Evolutionary conservation across 2,888 invertebrate species (phyloP), one percentile per base, ranked within the genome.

Genomic region (Pandemis heparana): DNA sequence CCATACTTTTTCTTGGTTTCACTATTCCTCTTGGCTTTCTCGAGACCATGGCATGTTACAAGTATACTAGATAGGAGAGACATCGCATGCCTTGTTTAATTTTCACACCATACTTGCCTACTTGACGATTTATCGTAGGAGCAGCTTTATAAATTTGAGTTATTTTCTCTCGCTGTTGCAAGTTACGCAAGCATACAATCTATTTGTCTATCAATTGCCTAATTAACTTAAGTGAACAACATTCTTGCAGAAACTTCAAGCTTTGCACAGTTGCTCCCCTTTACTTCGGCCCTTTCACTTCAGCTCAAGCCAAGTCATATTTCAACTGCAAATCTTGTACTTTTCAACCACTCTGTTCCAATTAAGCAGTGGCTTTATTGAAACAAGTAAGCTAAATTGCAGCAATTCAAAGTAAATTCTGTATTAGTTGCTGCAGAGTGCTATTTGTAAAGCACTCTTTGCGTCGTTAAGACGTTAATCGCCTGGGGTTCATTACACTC

Each of bases 11-110:
- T 74, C 73, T 74, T 65, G 51, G 6, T 74, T 70, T 70, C 70
- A 65, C 70, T 46, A 60, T 65, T 60, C 41, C 66, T 10, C 12
- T 66, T 53, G 8, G 60, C 65, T 74, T 74, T 74, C 69, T 70
- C 65, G 59, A 43, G 65, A 70, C 23, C 14, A 43, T 65, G 79
- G 76, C 81, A 83, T 83, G 85, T 87, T 86, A 86, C 84, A 81
- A 79, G 78, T 78, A 76, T 77, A 71, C 83, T 71, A 77, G 66
- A 68, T 75, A 60, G 78, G 77, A 70, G 77, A 79, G 76, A 79
- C 71, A 80, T 78, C 77, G 74, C 64, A 76, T 76, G 66, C 74
- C 75, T 75, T 78, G 18, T 53, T 63, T 59, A 56, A 69, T 48
- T 5, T 73, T 32, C 48, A n/a, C 51, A 63, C 67, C 61, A 62